Evolutionary conservation across 1,140 invertebrate species (phyloP).

Genomic region (Drosophila ogumai): DNA sequence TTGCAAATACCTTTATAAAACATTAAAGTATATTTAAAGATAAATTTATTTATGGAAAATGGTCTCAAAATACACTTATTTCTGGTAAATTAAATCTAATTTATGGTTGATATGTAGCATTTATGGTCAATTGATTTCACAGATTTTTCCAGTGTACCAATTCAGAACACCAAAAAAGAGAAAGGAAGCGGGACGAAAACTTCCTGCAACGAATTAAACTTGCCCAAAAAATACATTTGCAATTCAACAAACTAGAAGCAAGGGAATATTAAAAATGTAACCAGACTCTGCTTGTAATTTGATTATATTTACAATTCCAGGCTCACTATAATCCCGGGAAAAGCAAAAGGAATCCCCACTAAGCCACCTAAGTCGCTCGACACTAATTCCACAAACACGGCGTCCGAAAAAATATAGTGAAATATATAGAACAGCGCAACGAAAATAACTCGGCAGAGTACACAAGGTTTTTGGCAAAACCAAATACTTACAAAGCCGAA

Average conservation of each 20-base stretch:
- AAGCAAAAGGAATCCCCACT: slow-evolving; percentile 14
- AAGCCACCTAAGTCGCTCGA: slow-evolving; percentile 23
- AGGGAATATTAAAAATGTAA: slow-evolving; percentile 12
- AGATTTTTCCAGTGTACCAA: slow-evolving; percentile 2
- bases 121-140: no score
- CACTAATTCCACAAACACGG: slow-evolving; percentile 28
- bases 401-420: slow-evolving; percentile 27
- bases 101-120: no score
- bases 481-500: slow-evolving; percentile 8
- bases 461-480: slow-evolving; percentile 19
- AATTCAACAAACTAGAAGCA: slow-evolving; percentile 31
- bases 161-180: slow-evolving; percentile 5
- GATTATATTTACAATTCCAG: slow-evolving; percentile 24
- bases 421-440: slow-evolving; percentile 12
- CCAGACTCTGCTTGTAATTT: slow-evolving; percentile 20
- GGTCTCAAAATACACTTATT: not conserved
- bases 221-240: slow-evolving; percentile 39
- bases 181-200: slow-evolving; percentile 8
- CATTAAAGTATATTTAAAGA: not conserved
- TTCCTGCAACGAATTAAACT: slow-evolving; percentile 30
- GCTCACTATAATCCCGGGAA: not conserved
- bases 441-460: slow-evolving; percentile 9
- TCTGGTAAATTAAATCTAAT: no score
- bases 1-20: not conserved
- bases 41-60: not conserved